These are phyloP conservation scores for Ennomos erosarius DNA, from an alignment of 2,888 invertebrate genomes.

Conservation along the genomic window DNA sequence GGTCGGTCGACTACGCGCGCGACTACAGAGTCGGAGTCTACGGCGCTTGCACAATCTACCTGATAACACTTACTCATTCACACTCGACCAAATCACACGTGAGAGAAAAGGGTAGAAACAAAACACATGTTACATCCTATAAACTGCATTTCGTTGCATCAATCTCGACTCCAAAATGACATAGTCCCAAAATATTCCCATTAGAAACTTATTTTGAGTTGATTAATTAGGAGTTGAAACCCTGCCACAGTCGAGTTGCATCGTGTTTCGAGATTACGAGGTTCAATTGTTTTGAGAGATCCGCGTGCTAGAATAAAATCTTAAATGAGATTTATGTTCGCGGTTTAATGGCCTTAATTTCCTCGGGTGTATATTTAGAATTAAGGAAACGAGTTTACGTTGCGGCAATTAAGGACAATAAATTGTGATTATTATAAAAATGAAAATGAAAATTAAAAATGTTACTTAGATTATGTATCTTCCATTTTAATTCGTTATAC, in stretches of 20 bases:
- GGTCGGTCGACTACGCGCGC: background rate
- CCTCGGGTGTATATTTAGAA: conserved; percentile 35
- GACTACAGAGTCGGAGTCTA: background rate
- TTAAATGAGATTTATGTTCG: conserved; percentile 47
- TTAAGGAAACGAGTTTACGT: conserved; percentile 20
- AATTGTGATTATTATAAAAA: conserved; percentile 22
- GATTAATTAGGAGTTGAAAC: conserved; percentile 46
- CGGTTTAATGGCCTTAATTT: conserved; percentile 42
- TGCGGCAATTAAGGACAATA: conserved; percentile 6
- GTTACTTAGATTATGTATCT: too few relatives aligned
- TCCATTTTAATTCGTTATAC: too few relatives aligned
- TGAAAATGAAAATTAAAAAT: too few relatives aligned
- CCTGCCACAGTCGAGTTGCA: conserved; percentile 42
- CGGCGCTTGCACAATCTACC: conserved; percentile 50
- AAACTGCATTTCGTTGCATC: conserved; percentile 66
- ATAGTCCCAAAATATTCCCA: conserved; percentile 57
- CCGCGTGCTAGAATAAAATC: conserved; percentile 50
- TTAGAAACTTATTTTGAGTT: conserved; percentile 37
- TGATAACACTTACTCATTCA: conserved; percentile 61
- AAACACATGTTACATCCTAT: conserved; percentile 43
- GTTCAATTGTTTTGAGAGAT: conserved; percentile 52
- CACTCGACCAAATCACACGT: conserved; percentile 38
- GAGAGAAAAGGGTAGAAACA: conserved; percentile 56
- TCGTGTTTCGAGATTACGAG: conserved; percentile 58
- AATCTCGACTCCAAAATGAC: conserved; percentile 53